Evolutionary conservation across 1,140 invertebrate species (phyloP).

Genomic region (Manduca sexta): DNA sequence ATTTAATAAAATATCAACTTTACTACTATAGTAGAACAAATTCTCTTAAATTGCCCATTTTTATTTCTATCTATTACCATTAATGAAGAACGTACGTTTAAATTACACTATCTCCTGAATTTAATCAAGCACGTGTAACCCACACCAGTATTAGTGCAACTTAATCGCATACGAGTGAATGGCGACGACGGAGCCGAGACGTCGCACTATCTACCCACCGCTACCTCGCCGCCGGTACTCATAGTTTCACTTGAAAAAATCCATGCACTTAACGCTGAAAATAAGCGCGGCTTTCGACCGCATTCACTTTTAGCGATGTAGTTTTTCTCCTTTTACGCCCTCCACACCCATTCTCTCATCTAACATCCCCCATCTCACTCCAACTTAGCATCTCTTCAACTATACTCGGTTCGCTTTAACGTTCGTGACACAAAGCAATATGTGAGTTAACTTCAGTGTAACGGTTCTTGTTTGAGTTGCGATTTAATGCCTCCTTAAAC

Average conservation of each 20-base stretch:
- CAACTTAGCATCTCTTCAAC: conserved; percentile 34
- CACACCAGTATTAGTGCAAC: no score
- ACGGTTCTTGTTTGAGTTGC: conserved; percentile 72
- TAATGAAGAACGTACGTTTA: no score
- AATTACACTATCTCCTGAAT: no score
- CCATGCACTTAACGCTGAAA: conserved; percentile 69
- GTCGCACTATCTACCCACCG: conserved; percentile 8
- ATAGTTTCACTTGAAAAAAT: conserved; percentile 68
- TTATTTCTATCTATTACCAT: no score
- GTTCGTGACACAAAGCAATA: conserved; percentile 73
- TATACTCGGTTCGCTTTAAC: conserved; percentile 57
- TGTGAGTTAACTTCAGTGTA: conserved; percentile 71
- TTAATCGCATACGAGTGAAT: background rate
- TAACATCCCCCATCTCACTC: conserved; percentile 48
- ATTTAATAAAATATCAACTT: no score
- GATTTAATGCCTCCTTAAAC: conserved; percentile 73
- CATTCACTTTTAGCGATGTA: conserved; percentile 72
- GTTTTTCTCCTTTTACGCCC: conserved; percentile 71
- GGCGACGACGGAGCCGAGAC: conserved; percentile 20
- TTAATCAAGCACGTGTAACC: no score
- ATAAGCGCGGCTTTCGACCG: conserved; percentile 71
- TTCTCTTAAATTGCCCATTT: no score
- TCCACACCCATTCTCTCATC: conserved; percentile 61
- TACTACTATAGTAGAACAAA: no score
- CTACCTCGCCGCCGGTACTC: conserved; percentile 25